These are phyloP conservation scores for Peromyscus californicus DNA, from an alignment of 2,113 vertebrate genomes.

Conservation along the genomic window DNA sequence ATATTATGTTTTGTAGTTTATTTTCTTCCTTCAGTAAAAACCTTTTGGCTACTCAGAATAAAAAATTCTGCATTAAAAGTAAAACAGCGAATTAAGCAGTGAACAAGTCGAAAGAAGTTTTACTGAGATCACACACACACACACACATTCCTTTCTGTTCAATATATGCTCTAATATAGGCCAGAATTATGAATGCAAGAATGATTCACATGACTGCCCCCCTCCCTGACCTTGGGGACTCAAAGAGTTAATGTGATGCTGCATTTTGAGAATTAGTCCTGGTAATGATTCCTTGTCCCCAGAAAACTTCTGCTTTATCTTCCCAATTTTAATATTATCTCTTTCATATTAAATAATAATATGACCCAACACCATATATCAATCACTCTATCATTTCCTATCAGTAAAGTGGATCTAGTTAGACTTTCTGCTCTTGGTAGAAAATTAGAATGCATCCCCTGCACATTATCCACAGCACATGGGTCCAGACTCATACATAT, in stretches of 20 bases:
- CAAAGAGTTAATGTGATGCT: not conserved
- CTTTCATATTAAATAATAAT: not conserved
- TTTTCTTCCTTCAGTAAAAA: not conserved
- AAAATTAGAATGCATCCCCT: not conserved
- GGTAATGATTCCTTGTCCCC: not conserved
- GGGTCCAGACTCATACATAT: not conserved
- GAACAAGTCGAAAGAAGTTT: no score
- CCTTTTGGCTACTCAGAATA: not conserved
- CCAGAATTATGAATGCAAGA: not conserved
- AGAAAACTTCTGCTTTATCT: not conserved
- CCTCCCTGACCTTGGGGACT: not conserved
- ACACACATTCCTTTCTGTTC: not conserved
- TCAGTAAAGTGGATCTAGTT: not conserved
- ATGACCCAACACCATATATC: not conserved
- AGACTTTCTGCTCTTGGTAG: not conserved
- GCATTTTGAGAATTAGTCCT: not conserved
- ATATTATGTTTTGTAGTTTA: not conserved
- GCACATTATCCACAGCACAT: not conserved
- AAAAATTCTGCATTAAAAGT: not conserved
- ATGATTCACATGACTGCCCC: rapidly evolving
- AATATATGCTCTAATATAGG: not conserved
- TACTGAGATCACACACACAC: not conserved
- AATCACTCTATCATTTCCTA: not conserved
- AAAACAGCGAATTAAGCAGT: no score
- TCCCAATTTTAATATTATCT: not conserved